These are phyloP conservation scores for Pseudomyrmex flavicornis DNA, from an alignment of 1,140 invertebrate species.

Conservation along the genomic window DNA sequence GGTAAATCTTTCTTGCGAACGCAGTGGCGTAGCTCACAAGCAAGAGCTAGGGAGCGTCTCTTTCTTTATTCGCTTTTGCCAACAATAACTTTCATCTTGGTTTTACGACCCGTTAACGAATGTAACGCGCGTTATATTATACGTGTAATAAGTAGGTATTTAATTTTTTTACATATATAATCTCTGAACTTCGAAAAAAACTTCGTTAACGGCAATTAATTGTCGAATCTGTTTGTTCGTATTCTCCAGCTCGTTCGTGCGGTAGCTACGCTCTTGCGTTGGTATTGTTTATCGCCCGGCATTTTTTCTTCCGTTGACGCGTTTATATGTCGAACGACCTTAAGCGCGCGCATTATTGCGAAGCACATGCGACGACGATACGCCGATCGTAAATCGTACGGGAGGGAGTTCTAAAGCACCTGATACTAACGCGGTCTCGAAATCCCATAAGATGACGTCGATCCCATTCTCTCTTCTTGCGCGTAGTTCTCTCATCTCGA, in stretches of 20 bases:
- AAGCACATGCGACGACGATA: conserved; percentile 14
- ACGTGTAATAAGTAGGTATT: neutral
- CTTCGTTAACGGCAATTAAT: no score
- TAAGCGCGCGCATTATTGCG: conserved; percentile 16
- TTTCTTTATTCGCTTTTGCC: neutral
- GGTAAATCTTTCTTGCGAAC: conserved; percentile 72
- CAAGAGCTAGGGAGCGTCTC: no score
- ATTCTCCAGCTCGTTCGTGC: neutral
- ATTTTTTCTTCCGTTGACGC: conserved; percentile 9
- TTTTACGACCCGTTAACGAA: neutral
- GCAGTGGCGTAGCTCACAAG: conserved; percentile 11
- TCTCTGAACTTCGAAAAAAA: no score
- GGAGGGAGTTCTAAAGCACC: conserved; percentile 33
- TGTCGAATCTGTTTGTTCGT: no score
- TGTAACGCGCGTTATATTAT: neutral
- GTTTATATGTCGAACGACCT: conserved; percentile 11
- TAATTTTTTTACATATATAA: no score
- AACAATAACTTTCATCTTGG: neutral
- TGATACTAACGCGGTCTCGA: conserved; percentile 29
- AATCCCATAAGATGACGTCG: conserved; percentile 46
- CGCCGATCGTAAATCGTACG: conserved; percentile 43
- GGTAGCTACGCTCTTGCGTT: neutral
- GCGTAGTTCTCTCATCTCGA: neutral
- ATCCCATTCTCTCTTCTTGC: neutral
- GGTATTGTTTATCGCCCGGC: neutral